These are phyloP conservation scores for Chrysemys picta DNA, from an alignment of 2,113 vertebrate species.

Conservation along the genomic window DNA sequence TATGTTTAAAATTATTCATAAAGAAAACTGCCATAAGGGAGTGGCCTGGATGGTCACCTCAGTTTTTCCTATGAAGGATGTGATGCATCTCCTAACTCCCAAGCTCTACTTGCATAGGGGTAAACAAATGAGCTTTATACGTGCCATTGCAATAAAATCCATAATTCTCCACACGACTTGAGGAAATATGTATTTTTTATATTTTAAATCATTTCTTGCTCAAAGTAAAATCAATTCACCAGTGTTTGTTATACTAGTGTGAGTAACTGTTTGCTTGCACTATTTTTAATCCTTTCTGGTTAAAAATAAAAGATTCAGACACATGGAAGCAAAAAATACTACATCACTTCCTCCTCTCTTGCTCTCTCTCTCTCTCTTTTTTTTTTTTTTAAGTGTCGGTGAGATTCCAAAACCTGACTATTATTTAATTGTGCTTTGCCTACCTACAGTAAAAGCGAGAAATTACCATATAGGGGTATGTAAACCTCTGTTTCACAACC, in stretches of 20 bases:
- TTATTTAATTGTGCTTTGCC: slow-evolving; percentile 67
- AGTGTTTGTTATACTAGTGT: not conserved
- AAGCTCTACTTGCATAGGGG: slow-evolving; percentile 25
- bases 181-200: not conserved
- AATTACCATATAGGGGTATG: slow-evolving; percentile 78
- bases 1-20: slow-evolving; percentile 29
- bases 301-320: slow-evolving; percentile 13
- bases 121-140: slow-evolving; percentile 36
- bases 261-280: not conserved
- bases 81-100: slow-evolving; percentile 18
- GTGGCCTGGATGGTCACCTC: not conserved
- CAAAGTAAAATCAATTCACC: slow-evolving; percentile 35
- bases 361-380: no score
- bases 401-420: slow-evolving; percentile 21
- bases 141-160: not conserved
- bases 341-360: not conserved
- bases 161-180: not conserved
- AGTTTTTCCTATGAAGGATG: slow-evolving; percentile 18
- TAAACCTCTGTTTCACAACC: slow-evolving; percentile 60
- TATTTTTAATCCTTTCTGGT: slow-evolving; percentile 7
- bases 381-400: not conserved
- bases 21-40: not conserved
- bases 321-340: slow-evolving; percentile 6
- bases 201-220: not conserved
- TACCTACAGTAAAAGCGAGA: slow-evolving; percentile 60